Conservation (phyloP, 1,140 invertebrate genomes). For the Bombus sylvicola region DNA sequence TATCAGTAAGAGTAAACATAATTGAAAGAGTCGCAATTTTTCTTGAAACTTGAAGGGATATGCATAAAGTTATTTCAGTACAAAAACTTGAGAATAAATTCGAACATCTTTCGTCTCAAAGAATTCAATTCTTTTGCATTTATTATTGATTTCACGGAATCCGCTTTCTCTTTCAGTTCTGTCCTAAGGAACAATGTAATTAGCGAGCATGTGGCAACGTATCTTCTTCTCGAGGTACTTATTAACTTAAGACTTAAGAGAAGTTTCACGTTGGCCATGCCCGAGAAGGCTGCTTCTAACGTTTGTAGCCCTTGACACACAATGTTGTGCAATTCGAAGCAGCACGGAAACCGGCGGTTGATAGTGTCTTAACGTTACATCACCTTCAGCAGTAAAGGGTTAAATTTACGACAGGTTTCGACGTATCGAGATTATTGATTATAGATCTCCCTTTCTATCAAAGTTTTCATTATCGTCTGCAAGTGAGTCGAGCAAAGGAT, state of each 20-base stretch:
- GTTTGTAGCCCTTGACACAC: slow-evolving; percentile 78
- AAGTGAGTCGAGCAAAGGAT: neutral
- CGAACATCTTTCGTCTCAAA: neutral
- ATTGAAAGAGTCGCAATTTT: neutral
- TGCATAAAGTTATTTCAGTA: too few relatives aligned
- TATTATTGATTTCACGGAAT: slow-evolving; percentile 18
- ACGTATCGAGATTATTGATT: neutral
- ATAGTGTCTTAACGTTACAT: slow-evolving; percentile 64
- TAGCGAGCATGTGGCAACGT: neutral
- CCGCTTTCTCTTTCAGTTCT: neutral
- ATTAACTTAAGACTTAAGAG: slow-evolving; percentile 18
- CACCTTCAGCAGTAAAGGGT: slow-evolving; percentile 51
- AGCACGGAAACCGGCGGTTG: slow-evolving; percentile 64
- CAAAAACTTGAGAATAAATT: neutral
- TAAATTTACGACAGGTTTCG: neutral
- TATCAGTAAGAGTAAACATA: too few relatives aligned
- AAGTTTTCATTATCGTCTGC: neutral
- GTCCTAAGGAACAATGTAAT: neutral
- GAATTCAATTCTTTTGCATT: neutral
- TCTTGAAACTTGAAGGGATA: neutral
- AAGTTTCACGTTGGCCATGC: slow-evolving; percentile 9
- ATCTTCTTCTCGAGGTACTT: slow-evolving; percentile 7
- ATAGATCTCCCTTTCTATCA: neutral
- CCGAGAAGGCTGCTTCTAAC: slow-evolving; percentile 21
- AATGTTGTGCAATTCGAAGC: slow-evolving; percentile 72